Evolutionary conservation across 2,113 vertebrate genomes (phyloP).

Genomic region (Mellivora capensis): DNA sequence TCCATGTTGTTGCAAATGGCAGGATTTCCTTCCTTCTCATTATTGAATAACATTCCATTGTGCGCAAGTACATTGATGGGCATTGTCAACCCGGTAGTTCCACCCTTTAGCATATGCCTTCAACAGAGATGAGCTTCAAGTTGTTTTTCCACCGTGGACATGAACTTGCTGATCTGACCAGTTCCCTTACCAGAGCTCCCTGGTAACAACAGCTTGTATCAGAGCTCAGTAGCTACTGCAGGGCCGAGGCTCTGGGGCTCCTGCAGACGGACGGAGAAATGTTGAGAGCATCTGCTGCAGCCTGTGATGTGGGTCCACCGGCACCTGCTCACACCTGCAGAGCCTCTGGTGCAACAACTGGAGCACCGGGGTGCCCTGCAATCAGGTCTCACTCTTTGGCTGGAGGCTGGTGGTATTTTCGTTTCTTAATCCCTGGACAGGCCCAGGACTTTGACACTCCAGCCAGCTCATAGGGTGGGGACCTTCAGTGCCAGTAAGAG

Average conservation of each 20-base stretch:
- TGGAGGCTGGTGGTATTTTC: slow-evolving; percentile 12
- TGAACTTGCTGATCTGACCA: neutral
- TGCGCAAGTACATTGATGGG: neutral
- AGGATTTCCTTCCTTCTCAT: neutral
- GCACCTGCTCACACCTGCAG: slow-evolving; percentile 74
- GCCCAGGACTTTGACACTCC: neutral
- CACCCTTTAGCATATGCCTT: neutral
- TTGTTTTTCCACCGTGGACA: neutral
- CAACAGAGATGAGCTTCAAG: neutral
- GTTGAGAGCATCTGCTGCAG: neutral
- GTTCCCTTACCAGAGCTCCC: slow-evolving; percentile 1
- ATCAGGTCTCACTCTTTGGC: neutral
- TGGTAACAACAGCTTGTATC: neutral
- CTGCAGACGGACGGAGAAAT: neutral
- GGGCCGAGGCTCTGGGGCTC: neutral
- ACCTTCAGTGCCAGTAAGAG: neutral
- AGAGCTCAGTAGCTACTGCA: neutral
- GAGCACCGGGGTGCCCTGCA: neutral
- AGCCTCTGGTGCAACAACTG: slow-evolving; percentile 60
- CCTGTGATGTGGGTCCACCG: neutral
- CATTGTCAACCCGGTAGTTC: neutral
- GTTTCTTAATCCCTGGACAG: neutral
- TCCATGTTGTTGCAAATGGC: neutral
- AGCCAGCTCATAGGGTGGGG: neutral
- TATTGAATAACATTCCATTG: neutral